Base-by-base conservation (phyloP, 2,113 vertebrate genomes). In the Laticauda laticaudata region DNA sequence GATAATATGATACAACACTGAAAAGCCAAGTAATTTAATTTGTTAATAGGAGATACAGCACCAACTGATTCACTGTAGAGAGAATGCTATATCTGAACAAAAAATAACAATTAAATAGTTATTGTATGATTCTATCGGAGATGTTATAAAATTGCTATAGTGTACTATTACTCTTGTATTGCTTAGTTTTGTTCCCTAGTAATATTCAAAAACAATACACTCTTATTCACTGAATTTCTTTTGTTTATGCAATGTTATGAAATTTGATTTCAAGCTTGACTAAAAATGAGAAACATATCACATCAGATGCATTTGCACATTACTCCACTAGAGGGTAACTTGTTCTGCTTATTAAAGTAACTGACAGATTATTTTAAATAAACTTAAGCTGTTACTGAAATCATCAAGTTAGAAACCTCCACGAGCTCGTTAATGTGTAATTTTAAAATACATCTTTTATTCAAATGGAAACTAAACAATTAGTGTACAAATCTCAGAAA, bases 261-360 rank as follows among this genome's bases (percentile, higher is more conserved):
- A 51, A 61, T 34, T 0, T 93, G 11, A 12, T 86, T 88, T 34
- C 51, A 24, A 48, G 24, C n/a, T 75, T 14, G 5, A 2, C 61
- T 88, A 21, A 89, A 89, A 81, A 95, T 93, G 93, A 92, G 59
- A 92, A 93, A 54, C 18, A n/a, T 26, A 9, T 91, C 24, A n/a
- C 14, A 7, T 90, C 8, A 92, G 51, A 23, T 92, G 45, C 57
- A 88, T 94, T 94, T 90, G 51, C 54, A 64, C 43, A 21, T 85
- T 81, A 90, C 5, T 59, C 88, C 39, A 93, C 86, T 90, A 95
- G 93, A 93, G 54, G 81, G 56, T 57, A 91, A 54, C 91, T 3
- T 12, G 4, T 51, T 92, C 88, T 87, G 57, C 5, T 4, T n/a
- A 90, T 86, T 55, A 64, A 91, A 43, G n/a, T 59, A 85, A 54